Evolutionary conservation across 1,140 invertebrate species (phyloP).

Genomic region (Lanistes nyassanus): DNA sequence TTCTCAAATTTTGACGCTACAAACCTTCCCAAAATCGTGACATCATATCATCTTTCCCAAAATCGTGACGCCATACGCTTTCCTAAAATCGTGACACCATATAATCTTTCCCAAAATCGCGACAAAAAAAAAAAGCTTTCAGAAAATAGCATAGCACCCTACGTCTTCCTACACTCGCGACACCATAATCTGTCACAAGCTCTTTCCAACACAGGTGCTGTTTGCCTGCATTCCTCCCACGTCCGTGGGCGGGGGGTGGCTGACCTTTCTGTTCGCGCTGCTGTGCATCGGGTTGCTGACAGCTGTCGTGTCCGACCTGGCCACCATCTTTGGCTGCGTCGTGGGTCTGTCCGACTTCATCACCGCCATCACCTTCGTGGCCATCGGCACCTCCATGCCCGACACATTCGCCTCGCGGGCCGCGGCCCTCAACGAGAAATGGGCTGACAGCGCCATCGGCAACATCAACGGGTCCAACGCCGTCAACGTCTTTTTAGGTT

Average conservation of each 20-base stretch:
- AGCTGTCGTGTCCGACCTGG: slow-evolving; percentile 74
- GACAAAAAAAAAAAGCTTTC: neutral
- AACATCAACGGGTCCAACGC: slow-evolving; percentile 71
- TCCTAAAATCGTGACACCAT: neutral
- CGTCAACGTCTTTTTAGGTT: slow-evolving; percentile 76
- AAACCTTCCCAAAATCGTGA: neutral
- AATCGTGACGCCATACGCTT: neutral
- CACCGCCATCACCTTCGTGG: slow-evolving; percentile 72
- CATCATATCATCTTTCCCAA: neutral
- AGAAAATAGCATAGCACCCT: no score
- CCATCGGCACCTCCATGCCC: slow-evolving; percentile 78
- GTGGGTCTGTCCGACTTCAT: slow-evolving; percentile 72
- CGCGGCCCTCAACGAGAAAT: slow-evolving; percentile 67
- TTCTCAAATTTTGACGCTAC: no score
- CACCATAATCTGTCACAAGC: neutral
- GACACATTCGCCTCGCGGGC: slow-evolving; percentile 72
- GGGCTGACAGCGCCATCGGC: slow-evolving; percentile 70
- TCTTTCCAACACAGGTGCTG: slow-evolving; percentile 68
- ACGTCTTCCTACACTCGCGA: neutral
- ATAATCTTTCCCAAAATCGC: neutral
- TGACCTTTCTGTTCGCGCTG: slow-evolving; percentile 73
- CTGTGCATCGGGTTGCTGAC: slow-evolving; percentile 73
- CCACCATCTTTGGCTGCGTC: slow-evolving; percentile 76
- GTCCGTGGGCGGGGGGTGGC: slow-evolving; percentile 73
- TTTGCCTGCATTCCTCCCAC: slow-evolving; percentile 74